Evolutionary conservation across 1,140 invertebrate species (phyloP), one percentile per base, ranked within the genome.

Genomic region (Aphis gossypii): DNA sequence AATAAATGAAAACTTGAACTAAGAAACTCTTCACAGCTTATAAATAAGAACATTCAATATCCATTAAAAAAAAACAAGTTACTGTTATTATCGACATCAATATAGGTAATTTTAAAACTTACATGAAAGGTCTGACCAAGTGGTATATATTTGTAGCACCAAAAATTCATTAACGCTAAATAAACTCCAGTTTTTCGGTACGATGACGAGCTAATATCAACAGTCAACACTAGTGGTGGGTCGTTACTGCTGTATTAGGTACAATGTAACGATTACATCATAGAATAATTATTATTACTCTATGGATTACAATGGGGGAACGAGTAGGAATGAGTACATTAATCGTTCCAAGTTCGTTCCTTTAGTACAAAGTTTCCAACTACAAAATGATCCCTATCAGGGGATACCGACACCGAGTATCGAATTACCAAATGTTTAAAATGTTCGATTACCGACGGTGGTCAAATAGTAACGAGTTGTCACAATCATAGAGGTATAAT

Each of bases 101-200:
- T 18, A 46, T 86, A 30, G 1, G 11, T 48, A 30, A n/a, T 20
- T 88, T 48, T 35, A 48, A 35, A 60, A 95, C 94, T 95, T 96
- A 96, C 95, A 95, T 96, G 82, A 96, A 86, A 23, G 96, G 98
- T 95, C 98, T 96, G 86, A 95, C 94, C 46, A 99, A 95, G 96
- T 99, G 98, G 95, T 97, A 98, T 1, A 97, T 93, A 94, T 97
- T 98, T 25, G 98, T 99, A 3, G 96, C 94, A 21, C 97, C 98
- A 4, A 99, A 95, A 99, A 99, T 1, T 99, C 96, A 95, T 99
- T 99, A 6, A 99, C 99, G 95, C 97, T 97, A 95, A 99, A 98
- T 4, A 99, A 96, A 95, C 97, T 98, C 95, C 97, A 99, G 95
- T 99, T 99, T 96, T 98, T 99, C 5, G 99, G 99, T 94, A 97